Evolutionary conservation across 1,140 invertebrate species (phyloP), one percentile per base, ranked within the genome.

Genomic region (Magallana gigas): DNA sequence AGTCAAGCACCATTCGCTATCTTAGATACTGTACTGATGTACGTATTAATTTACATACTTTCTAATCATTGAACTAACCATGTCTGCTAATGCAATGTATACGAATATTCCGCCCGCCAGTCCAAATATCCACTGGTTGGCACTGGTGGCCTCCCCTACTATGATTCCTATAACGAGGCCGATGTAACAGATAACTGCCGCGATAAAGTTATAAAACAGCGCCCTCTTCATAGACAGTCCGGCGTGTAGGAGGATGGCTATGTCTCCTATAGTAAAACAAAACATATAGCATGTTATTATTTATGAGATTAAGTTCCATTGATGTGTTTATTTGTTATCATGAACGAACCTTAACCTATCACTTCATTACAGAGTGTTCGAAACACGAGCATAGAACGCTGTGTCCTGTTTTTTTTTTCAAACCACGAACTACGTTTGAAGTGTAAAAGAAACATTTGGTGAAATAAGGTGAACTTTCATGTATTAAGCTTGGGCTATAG

Each of bases 191-290:
- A 95, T 95, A 80, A 95, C 95, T 0, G 96, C 96, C 11, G 96
- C 96, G 8, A 97, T 93, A 88, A 97, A 96, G 93, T 97, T 97
- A 92, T 96, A 96, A 3, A 96, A 89, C 16, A 97, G 91, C 1
- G 97, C 96, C 91, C 96, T 95, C 86, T 95, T 95, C 89, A 96
- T 95, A 1, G 95, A 95, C 96, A 97, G 96, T 16, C 96, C 96
- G 82, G 96, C 95, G 91, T 96, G 96, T 7, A 97, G 93, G 11
- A 97, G 94, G 81, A 97, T 96, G 11, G 96, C 96, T 93, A 97
- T 96, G 93, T 97, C 96, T 64, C 96, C 96, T 96, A 93, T 7
- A 91, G 88, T 68, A 83, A n/a, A 60, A 91, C 60, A 68, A 12
- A 3, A 81, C 7, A 56, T 9, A 36, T 18, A 48, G 3, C 36